Evolutionary conservation across 2,797 vertebrate genomes (phyloP), one percentile per base, ranked within the genome.

Genomic region (Leontocebus nigricollis): DNA sequence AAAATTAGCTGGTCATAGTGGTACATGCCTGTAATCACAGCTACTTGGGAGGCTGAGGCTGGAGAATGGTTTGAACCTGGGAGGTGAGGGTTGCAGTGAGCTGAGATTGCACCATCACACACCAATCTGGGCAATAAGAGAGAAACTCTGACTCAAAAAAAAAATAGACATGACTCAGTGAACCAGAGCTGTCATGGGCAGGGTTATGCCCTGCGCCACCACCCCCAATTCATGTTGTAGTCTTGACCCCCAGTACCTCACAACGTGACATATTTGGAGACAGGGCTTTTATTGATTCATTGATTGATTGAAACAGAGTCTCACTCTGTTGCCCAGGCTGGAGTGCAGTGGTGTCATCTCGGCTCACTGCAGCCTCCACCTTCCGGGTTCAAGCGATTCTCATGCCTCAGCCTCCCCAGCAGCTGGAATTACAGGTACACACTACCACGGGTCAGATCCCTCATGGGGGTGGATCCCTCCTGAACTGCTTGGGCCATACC

Each of bases 131-230:
- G 3, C 52, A 55, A 55, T 55, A 55, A 22, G 20, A 55, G 7
- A 55, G 7, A 55, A 55, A 55, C 52, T 55, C 52, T 7, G 2
- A 9, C 52, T 55, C 52, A 55, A 55, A 55, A 55, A 55, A 52
- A 52, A 55, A 22, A 22, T 22, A 55, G 20, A 55, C 52, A 22
- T 55, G 52, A 55, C 22, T 22, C 52, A 55, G 52, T 15, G 39
- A 2, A 30, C 57, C 72, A 27, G 12, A 1, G 17, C 27, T 19
- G 6, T 70, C 72, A 26, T 1, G 4, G 24, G 26, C n/a, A 72
- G 36, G 11, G 22, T 13, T 41, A 55, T 1, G 1, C 24, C 50
- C 26, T n/a, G 17, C 7, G 4, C 17, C 7, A 14, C 11, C 0
- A 8, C 1, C 14, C 14, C 44, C 44, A 30, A 48, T 59, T n/a